Evolutionary conservation across 2,113 vertebrate species (phyloP).

Genomic region (Machaerirhynchus nigripectus): DNA sequence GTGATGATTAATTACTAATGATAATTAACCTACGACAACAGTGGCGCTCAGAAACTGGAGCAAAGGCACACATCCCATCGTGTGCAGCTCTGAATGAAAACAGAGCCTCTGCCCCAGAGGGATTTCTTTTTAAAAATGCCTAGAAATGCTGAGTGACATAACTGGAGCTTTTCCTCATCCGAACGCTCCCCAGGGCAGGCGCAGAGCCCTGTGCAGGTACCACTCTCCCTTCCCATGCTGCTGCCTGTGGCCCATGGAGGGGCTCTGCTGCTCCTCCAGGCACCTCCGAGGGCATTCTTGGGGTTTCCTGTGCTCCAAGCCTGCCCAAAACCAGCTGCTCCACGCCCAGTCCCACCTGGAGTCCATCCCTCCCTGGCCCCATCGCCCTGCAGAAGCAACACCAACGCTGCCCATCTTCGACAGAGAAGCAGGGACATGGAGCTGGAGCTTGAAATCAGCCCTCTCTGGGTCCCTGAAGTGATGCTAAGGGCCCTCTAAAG

Average conservation of each 20-base stretch:
- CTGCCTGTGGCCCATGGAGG: not conserved
- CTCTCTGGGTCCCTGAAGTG: not conserved
- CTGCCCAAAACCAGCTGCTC: not conserved
- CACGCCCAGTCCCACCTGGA: not conserved
- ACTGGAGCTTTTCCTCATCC: not conserved
- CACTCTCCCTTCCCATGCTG: not conserved
- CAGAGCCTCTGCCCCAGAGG: not conserved
- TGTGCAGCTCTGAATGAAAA: not conserved
- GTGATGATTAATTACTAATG: not conserved
- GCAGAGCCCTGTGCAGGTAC: not conserved
- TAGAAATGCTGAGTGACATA: not conserved
- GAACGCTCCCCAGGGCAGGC: not conserved
- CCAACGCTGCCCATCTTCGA: not conserved
- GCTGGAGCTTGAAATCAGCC: not conserved
- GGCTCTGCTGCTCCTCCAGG: not conserved
- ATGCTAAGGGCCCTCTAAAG: not conserved
- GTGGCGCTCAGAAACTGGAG: not conserved
- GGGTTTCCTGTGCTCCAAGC: not conserved
- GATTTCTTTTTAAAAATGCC: not conserved
- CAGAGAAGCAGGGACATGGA: not conserved
- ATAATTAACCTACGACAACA: constrained; percentile 33
- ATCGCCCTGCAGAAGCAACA: rapidly evolving
- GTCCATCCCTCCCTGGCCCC: not conserved
- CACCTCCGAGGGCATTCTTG: rapidly evolving
- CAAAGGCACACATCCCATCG: not conserved